phyloP scores from a whole-genome alignment of 2,888 invertebrate species.

The Acrocyrtus sp. region DNA sequence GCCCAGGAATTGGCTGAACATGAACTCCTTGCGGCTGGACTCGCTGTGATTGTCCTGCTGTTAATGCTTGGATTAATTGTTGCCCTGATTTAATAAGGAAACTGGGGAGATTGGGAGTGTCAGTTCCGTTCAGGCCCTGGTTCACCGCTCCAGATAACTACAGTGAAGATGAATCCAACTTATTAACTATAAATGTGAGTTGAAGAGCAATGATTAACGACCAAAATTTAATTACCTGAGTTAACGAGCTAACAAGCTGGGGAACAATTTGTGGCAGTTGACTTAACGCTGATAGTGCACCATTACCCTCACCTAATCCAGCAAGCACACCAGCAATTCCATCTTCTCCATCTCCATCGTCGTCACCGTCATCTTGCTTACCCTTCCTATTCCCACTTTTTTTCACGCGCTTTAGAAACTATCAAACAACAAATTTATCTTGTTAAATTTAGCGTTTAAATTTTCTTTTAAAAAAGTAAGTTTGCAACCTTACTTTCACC shows the following conservation, averaged over 20 bases:
- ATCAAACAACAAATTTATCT: too few relatives aligned
- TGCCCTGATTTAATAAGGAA: conserved; percentile 4
- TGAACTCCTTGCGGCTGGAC: not conserved
- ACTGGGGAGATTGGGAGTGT: conserved; percentile 39
- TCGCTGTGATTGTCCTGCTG: not conserved
- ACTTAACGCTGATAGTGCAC: conserved; percentile 15
- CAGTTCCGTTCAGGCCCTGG: conserved; percentile 34
- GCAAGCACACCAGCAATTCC: conserved; percentile 13
- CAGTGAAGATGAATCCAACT: too few relatives aligned
- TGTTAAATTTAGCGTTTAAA: not conserved
- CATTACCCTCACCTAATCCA: conserved; percentile 20
- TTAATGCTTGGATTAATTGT: conserved; percentile 31
- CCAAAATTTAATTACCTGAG: conserved; percentile 14
- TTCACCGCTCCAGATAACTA: conserved; percentile 14
- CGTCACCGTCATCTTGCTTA: conserved; percentile 34
- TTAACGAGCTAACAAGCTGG: conserved; percentile 23
- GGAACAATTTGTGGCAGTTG: conserved; percentile 36
- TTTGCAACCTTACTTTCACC: conserved; percentile 11
- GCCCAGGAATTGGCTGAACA: conserved; percentile 28
- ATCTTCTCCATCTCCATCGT: conserved; percentile 28
- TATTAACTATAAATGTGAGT: too few relatives aligned
- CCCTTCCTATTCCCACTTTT: conserved; percentile 8
- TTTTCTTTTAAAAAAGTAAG: not conserved
- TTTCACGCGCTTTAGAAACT: conserved; percentile 41
- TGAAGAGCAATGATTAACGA: too few relatives aligned